Conservation (phyloP, 2,797 vertebrate species). For the Dicrostonyx torquatus region DNA sequence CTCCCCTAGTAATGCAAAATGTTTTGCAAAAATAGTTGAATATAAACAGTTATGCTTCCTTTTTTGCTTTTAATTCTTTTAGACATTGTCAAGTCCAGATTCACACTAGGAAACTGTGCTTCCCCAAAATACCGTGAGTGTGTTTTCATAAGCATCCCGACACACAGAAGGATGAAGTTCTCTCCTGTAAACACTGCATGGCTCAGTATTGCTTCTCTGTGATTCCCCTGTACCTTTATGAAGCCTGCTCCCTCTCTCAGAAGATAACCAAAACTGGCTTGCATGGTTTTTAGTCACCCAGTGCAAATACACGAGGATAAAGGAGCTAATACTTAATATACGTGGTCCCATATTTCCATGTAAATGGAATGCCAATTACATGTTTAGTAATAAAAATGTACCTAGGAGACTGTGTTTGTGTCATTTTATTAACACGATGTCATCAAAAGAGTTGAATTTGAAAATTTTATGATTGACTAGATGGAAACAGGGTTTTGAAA, state of each 20-base stretch:
- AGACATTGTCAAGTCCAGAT: background rate
- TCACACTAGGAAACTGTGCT: background rate
- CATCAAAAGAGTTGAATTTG: background rate
- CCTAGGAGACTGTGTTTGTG: background rate
- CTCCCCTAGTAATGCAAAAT: background rate
- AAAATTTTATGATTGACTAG: background rate
- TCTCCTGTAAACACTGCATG: background rate
- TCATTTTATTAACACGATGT: background rate
- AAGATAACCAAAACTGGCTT: conserved; percentile 81
- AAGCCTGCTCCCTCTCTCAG: conserved; percentile 74
- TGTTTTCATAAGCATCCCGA: rapidly evolving
- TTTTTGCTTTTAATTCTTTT: background rate
- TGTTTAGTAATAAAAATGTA: conserved; percentile 53
- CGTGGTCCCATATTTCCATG: conserved; percentile 41
- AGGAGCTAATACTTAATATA: conserved; percentile 85
- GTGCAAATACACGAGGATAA: conserved; percentile 84
- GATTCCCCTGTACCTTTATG: conserved; percentile 49
- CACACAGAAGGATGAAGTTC: rapidly evolving
- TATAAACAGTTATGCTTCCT: conserved; percentile 6
- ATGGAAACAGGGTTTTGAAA: background rate
- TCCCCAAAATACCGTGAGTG: background rate
- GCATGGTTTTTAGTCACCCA: conserved; percentile 89
- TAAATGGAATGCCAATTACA: conserved; percentile 57
- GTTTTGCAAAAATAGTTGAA: conserved; percentile 6
- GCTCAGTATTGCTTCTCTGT: background rate